Conservation (phyloP, 2,797 vertebrate genomes). For the Hirundo rustica region DNA sequence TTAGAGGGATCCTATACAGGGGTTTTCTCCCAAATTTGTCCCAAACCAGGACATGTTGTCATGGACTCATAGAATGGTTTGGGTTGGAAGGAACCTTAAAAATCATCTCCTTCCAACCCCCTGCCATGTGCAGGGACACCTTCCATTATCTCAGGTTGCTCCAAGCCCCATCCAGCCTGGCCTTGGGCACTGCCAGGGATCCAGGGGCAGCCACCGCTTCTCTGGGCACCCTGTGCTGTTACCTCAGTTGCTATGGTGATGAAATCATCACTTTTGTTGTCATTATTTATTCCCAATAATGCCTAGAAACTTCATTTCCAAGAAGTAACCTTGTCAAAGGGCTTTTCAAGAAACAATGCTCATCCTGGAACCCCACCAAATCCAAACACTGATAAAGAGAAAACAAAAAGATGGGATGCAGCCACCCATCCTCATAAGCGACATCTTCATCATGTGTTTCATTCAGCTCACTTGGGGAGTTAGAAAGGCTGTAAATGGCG, state of each 20-base stretch:
- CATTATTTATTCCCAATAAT: neutral
- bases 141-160: rapidly evolving
- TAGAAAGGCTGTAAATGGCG: neutral
- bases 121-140: neutral
- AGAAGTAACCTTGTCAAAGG: neutral
- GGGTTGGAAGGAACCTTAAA: neutral
- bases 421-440: neutral
- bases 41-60: too few relatives aligned
- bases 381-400: neutral
- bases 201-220: neutral
- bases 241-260: neutral
- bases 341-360: neutral
- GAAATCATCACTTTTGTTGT: neutral
- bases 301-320: neutral
- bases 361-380: neutral
- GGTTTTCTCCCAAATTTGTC: too few relatives aligned
- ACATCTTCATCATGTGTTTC: neutral
- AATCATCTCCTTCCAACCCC: too few relatives aligned
- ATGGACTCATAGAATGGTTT: neutral
- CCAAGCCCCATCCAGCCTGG: neutral
- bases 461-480: neutral
- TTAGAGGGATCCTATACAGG: too few relatives aligned
- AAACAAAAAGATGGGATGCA: neutral
- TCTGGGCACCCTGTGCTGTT: neutral
- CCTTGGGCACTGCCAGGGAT: neutral